Base-by-base conservation (phyloP, 2,888 invertebrate species). In the Scaptomyza polygonia region DNA sequence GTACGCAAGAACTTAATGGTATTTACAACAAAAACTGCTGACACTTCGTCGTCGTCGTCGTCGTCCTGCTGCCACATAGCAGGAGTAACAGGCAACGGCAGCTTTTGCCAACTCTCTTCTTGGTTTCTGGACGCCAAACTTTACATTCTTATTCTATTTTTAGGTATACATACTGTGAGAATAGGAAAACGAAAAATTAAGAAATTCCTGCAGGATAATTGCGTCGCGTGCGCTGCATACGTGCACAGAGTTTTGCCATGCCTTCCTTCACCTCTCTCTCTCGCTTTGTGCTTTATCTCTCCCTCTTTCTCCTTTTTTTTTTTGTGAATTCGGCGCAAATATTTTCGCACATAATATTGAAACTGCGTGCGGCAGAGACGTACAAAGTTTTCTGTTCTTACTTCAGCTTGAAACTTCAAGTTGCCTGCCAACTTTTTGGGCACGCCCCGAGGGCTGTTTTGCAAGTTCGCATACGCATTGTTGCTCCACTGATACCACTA, bases 171-270 rank as follows among this genome's bases (percentile, higher is more conserved):
- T 47, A 30, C 14, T 48, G 52, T 48, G 34, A 27, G 51, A 47
- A 47, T 44, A 55, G 56, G 45, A 21, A 25, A 29, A 65, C 55
- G 32, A 53, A 80, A 75, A 80, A 80, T 80, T 71, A 80, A 69
- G 77, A 80, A 80, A 84, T 80, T 84, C 84, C 81, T 84, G 55
- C 55, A 72, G 81, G 77, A 79, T 80, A 80, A 79, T 80, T 80
- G 84, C 77, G 71, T 62, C 55, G 70, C 75, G 75, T 75, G 71
- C 67, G 58, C 45, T 51, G 75, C 67, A 75, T 76, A 71, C 75
- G 63, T 73, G 65, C 71, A 51, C 29, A 54, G 47, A 62, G 32
- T 53, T 43, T 45, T 8, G n/a, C 18, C 14, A 45, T 25, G 27
- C 12, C 30, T 42, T 16, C 14, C 39, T 21, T 9, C 14, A 32